These are phyloP conservation scores for Chloroceryle inda DNA, from an alignment of 2,797 vertebrate genomes.

Conservation along the genomic window DNA sequence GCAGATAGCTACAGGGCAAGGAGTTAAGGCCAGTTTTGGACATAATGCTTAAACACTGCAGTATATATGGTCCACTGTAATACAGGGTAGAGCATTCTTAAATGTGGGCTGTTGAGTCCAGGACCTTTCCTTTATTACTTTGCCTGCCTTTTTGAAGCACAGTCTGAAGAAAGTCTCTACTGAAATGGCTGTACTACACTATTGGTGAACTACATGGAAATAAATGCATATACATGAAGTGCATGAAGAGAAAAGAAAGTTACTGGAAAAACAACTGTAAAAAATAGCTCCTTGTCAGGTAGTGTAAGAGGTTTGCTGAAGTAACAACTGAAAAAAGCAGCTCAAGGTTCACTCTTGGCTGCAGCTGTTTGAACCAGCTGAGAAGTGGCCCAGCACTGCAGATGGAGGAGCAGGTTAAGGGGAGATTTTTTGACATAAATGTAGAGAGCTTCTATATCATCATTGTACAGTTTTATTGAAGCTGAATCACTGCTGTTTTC, in stretches of 20 bases:
- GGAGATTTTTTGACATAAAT: not conserved
- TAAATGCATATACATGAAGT: too few species aligned
- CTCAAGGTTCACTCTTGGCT: not conserved
- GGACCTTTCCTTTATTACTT: not conserved
- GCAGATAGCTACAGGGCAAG: not conserved
- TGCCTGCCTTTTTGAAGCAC: not conserved
- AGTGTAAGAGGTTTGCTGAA: not conserved
- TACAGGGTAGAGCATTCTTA: not conserved
- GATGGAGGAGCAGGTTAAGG: not conserved
- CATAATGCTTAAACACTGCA: not conserved
- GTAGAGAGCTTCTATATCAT: not conserved
- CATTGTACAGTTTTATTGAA: not conserved
- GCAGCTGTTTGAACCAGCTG: not conserved
- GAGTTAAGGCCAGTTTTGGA: not conserved
- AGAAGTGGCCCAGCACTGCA: not conserved
- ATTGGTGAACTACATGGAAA: not conserved
- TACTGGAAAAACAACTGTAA: not conserved
- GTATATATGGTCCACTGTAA: fast-evolving
- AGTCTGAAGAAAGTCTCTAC: not conserved
- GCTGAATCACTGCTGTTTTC: not conserved
- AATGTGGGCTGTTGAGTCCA: not conserved
- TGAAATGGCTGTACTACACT: not conserved
- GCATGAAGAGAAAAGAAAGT: not conserved
- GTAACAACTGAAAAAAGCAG: not conserved
- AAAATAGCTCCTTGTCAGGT: not conserved